Conservation (phyloP, 1,140 invertebrate species). For the Drosophila truncata region DNA sequence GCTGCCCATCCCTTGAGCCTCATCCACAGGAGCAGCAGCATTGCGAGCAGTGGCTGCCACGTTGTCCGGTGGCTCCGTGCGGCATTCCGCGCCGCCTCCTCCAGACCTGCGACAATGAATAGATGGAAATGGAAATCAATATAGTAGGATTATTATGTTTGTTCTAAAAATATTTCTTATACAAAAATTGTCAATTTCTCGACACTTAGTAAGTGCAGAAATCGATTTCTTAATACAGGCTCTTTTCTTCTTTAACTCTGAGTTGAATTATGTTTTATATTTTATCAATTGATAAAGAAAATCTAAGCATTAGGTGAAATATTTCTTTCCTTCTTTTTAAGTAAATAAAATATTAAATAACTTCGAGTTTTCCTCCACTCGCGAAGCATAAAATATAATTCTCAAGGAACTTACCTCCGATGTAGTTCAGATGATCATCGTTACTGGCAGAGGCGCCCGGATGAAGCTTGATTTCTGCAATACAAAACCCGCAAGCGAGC, state of each 20-base stretch:
- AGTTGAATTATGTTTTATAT: neutral
- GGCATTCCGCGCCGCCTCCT: constrained; percentile 64
- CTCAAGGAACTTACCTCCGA: constrained; percentile 69
- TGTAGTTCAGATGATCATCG: constrained; percentile 82
- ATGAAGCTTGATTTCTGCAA: constrained; percentile 85
- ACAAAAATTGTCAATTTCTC: neutral
- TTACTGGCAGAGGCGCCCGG: constrained; percentile 77
- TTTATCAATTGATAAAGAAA: neutral
- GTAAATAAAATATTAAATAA: no score
- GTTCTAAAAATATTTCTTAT: neutral
- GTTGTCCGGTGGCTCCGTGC: constrained; percentile 28
- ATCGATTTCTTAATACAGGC: neutral
- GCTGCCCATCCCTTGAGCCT: constrained; percentile 19
- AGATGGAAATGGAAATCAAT: constrained; percentile 1
- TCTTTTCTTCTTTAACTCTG: neutral
- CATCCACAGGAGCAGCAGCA: constrained; percentile 39
- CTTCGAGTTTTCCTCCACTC: no score
- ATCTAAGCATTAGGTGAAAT: neutral
- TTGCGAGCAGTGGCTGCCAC: constrained; percentile 26
- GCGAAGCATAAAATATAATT: neutral
- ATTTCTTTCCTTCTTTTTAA: neutral
- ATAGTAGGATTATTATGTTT: neutral
- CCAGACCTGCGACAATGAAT: constrained; percentile 44
- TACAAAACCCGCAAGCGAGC: constrained; percentile 20
- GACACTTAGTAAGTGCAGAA: neutral